Evolutionary conservation across 64 coral and sea anemone genomes (phyloP).

Genomic region (Hydrozoanthus tunicans): DNA sequence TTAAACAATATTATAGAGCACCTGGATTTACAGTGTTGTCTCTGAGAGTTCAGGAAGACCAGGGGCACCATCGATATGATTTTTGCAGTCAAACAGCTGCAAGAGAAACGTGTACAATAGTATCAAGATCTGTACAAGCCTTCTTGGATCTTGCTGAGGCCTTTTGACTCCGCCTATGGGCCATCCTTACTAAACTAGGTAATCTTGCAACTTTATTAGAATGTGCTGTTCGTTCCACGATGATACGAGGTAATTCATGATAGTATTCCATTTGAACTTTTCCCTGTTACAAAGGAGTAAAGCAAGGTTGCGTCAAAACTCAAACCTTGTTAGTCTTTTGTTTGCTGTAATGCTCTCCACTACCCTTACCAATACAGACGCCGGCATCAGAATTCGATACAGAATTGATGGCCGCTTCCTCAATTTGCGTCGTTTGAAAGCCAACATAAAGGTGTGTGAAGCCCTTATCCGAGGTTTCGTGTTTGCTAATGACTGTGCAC

Average conservation of each 20-base stretch:
- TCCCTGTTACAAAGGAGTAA: neutral
- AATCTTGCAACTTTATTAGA: neutral
- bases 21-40: neutral
- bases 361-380: neutral
- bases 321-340: neutral
- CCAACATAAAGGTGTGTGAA: too few relatives aligned
- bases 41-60: constrained; percentile 16
- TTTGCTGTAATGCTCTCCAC: constrained; percentile 3
- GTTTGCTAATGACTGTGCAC: too few relatives aligned
- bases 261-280: neutral
- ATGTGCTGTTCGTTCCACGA: neutral
- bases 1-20: neutral
- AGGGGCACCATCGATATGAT: constrained; percentile 26
- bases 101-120: constrained; percentile 2
- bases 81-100: constrained; percentile 34
- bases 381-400: too few relatives aligned
- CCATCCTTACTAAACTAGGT: neutral
- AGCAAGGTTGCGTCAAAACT: neutral
- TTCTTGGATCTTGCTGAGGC: constrained; percentile 26
- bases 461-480: too few relatives aligned
- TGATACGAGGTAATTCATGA: neutral
- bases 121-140: neutral
- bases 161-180: neutral
- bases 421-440: too few relatives aligned
- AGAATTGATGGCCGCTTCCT: too few relatives aligned